Percentiles rank a stretch among this genome's conserved stretches.
These are phyloP conservation scores for Dendrolimus kikuchii DNA, from an alignment of 1,140 invertebrate genomes.

Conservation along the genomic window DNA sequence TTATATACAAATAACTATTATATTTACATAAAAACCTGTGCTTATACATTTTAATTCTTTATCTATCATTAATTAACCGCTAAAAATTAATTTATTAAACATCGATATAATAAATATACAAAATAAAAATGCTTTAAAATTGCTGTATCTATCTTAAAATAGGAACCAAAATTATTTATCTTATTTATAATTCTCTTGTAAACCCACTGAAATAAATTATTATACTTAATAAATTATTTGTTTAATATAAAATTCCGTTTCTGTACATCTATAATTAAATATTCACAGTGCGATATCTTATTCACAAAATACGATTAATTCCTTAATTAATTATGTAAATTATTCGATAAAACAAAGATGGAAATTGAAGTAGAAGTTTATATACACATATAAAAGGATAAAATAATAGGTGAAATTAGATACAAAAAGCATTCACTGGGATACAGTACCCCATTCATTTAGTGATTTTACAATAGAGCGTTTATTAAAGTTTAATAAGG, in stretches of 20 bases:
- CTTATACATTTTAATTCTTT: constrained; percentile 13
- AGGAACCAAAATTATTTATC: constrained; percentile 62
- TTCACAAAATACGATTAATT: constrained; percentile 11
- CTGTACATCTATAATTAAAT: constrained; percentile 47
- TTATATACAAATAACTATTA: constrained; percentile 15
- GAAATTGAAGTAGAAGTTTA: not conserved
- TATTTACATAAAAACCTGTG: constrained; percentile 15
- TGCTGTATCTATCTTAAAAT: constrained; percentile 53
- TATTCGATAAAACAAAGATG: not conserved
- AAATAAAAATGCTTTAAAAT: constrained; percentile 32
- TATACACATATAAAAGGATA: not conserved
- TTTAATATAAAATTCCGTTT: constrained; percentile 16
- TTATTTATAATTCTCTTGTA: constrained; percentile 25
- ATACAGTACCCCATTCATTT: not conserved
- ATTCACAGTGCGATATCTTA: constrained; percentile 32
- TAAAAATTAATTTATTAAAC: constrained; percentile 12
- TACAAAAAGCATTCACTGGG: not conserved
- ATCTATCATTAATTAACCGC: constrained; percentile 27
- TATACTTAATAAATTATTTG: constrained; percentile 43
- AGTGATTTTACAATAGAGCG: too few relatives aligned
- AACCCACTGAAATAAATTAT: constrained; percentile 56
- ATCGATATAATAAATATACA: constrained; percentile 44
- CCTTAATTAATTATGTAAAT: constrained; percentile 2
- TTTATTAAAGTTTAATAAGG: too few relatives aligned
- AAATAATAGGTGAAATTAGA: not conserved